Evolutionary conservation across 2,888 invertebrate genomes (phyloP).

Genomic region (Leptura quadrifasciata): DNA sequence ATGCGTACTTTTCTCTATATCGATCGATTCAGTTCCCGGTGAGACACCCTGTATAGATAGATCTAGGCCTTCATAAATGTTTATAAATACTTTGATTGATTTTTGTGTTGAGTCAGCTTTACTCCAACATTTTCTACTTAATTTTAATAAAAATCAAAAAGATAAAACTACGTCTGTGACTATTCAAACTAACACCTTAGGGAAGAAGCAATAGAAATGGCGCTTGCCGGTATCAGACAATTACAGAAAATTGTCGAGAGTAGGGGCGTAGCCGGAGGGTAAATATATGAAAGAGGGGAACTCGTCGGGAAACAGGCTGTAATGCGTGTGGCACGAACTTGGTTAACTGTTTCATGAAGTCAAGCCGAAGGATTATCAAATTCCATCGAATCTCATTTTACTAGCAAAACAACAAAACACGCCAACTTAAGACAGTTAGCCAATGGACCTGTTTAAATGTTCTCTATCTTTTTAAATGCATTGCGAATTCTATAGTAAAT

Average conservation of each 20-base stretch:
- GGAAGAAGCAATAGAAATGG: background rate
- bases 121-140: no score
- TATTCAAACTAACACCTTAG: background rate
- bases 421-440: background rate
- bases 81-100: no score
- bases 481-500: background rate
- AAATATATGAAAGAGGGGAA: conserved; percentile 6
- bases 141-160: background rate
- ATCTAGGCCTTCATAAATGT: no score
- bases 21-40: no score
- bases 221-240: conserved; percentile 1
- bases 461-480: background rate
- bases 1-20: no score
- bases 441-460: background rate
- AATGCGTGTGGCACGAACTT: conserved; percentile 12
- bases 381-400: background rate
- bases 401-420: background rate
- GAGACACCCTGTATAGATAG: no score
- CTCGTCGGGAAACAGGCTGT: background rate
- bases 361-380: conserved; percentile 7
- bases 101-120: no score
- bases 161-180: background rate
- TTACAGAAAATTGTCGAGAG: conserved; percentile 9
- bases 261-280: background rate
- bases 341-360: conserved; percentile 14